Evolutionary conservation across 2,113 vertebrate species (phyloP), one percentile per base, ranked within the genome.

Genomic region (Emydocephalus ijimae): DNA sequence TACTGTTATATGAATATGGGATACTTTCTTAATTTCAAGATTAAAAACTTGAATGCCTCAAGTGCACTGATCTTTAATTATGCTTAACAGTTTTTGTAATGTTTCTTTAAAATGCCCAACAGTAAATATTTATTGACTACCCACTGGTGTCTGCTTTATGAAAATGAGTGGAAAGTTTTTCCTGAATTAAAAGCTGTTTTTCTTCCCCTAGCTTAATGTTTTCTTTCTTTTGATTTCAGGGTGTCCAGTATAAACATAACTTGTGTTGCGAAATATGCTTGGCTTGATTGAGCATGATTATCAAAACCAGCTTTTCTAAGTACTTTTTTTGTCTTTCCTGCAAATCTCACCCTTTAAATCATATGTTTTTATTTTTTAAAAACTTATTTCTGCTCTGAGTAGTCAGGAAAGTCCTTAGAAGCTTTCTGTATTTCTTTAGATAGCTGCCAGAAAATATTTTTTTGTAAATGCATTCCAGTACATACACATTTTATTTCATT

Each of bases 211-310:
- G n/a, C 39, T 61, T 43, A 86, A 64, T 54, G 57, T 34, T 89
- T 89, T 59, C 54, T 92, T 89, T 59, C 55, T 50, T 90, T 87
- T 85, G 21, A 52, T 90, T 92, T 93, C 48, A 26, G 11, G 61
- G 18, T 90, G 81, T 90, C 56, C 56, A 64, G 45, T 87, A 24
- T 93, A 93, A 93, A 87, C 45, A 87, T n/a, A 61, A 8, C 61
- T 50, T 85, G 26, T 54, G 39, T 92, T 92, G 56, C 12, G 56
- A 87, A 92, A 86, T 18, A 34, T 7, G 52, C n/a, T 87, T 93
- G 89, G 74, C 56, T 90, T 39, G 20, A 10, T 90, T 43, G 81
- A 90, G 81, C 11, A 20, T 34, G 59, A 90, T 89, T 85, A 89
- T 92, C 43, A 90, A 89, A 92, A 85, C 4, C 81, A 90, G 56